Percentiles rank a stretch among this genome's conserved stretches.
These are phyloP conservation scores for Coelopa frigida DNA, from an alignment of 1,140 invertebrate species.

Conservation along the genomic window DNA sequence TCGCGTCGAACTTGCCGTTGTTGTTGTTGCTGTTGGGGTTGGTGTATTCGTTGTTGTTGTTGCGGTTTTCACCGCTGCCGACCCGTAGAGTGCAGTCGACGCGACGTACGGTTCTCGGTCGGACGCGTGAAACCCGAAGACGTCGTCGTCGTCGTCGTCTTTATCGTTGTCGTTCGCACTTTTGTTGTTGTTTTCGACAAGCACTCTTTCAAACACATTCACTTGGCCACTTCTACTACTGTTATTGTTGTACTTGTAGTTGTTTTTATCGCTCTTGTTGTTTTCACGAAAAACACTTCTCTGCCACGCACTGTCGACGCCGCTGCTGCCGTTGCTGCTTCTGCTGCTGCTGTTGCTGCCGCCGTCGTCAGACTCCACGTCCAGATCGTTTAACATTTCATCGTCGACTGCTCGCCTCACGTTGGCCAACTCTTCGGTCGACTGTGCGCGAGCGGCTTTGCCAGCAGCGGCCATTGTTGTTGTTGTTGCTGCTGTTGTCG, in stretches of 20 bases:
- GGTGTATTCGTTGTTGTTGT: neutral
- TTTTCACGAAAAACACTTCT: too few relatives aligned
- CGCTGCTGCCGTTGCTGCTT: neutral
- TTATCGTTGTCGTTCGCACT: conserved; percentile 11
- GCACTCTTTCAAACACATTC: conserved; percentile 19
- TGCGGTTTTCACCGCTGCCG: neutral
- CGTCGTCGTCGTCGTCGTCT: conserved; percentile 46
- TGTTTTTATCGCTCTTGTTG: conserved; percentile 16
- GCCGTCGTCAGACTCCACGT: neutral
- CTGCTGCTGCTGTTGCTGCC: conserved; percentile 1
- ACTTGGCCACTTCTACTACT: conserved; percentile 15
- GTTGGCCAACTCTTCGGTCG: too few relatives aligned
- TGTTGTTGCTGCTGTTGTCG: conserved; percentile 1
- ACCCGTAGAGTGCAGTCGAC: neutral
- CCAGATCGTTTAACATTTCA: conserved; percentile 42
- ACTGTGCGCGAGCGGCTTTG: conserved; percentile 21
- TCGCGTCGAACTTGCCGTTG: conserved; percentile 6
- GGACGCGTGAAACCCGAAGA: conserved; percentile 20
- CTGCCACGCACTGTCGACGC: too few relatives aligned
- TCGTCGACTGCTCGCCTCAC: conserved; percentile 34
- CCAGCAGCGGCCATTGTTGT: neutral
- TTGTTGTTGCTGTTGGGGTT: conserved; percentile 3
- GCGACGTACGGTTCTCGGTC: neutral
- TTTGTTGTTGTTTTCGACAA: neutral
- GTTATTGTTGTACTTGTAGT: conserved; percentile 26